phyloP scores from a whole-genome alignment of 2,113 vertebrate species.

The Corynorhinus townsendii region DNA sequence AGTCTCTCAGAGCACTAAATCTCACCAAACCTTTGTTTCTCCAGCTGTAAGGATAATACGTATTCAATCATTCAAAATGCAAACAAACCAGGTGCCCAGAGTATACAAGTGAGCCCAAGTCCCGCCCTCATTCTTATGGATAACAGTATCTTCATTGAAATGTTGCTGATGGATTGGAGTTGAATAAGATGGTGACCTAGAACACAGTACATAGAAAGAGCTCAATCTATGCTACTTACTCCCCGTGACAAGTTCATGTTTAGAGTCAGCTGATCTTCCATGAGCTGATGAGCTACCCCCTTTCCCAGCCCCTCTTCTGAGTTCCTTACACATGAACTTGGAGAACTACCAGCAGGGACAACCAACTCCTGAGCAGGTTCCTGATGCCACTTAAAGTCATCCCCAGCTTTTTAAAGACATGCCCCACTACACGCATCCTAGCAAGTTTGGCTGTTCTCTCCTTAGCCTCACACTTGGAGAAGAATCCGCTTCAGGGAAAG shows the following conservation, averaged over 20 bases:
- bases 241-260: not conserved
- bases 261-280: not conserved
- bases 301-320: not conserved
- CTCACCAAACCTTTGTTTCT: not conserved
- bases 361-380: not conserved
- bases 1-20: not conserved
- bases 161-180: not conserved
- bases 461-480: not conserved
- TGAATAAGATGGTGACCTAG: not conserved
- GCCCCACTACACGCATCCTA: accelerated
- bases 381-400: not conserved
- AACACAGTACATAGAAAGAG: not conserved
- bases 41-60: not conserved
- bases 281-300: not conserved
- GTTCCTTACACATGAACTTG: not conserved
- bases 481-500: not conserved
- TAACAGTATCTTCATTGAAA: not conserved
- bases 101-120: not conserved
- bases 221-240: not conserved
- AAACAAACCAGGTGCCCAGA: accelerated
- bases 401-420: not conserved
- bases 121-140: not conserved
- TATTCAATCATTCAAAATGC: not conserved
- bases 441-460: not conserved
- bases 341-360: not conserved